Evolutionary conservation across 1,140 invertebrate genomes (phyloP), one percentile per base, ranked within the genome.

Genomic region (Acromyrmex charruanus): DNA sequence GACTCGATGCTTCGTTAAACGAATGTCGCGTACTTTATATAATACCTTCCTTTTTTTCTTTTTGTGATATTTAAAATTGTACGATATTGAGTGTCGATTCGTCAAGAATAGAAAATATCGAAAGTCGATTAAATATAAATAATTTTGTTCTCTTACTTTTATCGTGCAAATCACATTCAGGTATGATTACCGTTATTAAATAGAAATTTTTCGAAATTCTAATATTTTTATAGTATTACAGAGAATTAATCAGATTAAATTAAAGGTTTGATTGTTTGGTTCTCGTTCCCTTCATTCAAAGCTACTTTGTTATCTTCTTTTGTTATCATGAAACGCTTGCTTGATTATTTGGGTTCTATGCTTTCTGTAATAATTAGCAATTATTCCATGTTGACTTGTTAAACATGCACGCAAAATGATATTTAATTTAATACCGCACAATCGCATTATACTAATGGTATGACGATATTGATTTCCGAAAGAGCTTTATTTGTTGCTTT

Each of bases 341-440:
- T 74, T 35, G 28, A 69, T 58, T 39, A 69, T 81, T 69, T 80
- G 61, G 63, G 28, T 71, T 28, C 51, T 59, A 16, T 25, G 53
- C 35, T 58, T 81, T 81, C 51, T 71, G 16, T 61, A 25, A 44
- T 80, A 80, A 81, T 81, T 80, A 63, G 63, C 77, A 80, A 81
- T 81, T 81, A 81, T 65, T 81, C 49, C 35, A 49, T 81, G 58
- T 59, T 81, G 66, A 71, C 79, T 81, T 71, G 53, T 71, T 71
- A 59, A 81, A 71, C 66, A 81, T 66, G 44, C n/a, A 35, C 21
- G 35, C 53, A 44, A 28, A 61, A 84, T 80, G 63, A 80, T 84
- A 84, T 84, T 84, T 84, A 84, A 84, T 71, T 82, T 82, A 71
- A 82, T 74, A 74, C 69, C 55, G 14, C 65, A 82, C 68, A 74